Percentiles rank a stretch among this genome's conserved stretches.
Conservation (phyloP, 2,113 vertebrate genomes). For the Oncorhynchus mykiss region DNA sequence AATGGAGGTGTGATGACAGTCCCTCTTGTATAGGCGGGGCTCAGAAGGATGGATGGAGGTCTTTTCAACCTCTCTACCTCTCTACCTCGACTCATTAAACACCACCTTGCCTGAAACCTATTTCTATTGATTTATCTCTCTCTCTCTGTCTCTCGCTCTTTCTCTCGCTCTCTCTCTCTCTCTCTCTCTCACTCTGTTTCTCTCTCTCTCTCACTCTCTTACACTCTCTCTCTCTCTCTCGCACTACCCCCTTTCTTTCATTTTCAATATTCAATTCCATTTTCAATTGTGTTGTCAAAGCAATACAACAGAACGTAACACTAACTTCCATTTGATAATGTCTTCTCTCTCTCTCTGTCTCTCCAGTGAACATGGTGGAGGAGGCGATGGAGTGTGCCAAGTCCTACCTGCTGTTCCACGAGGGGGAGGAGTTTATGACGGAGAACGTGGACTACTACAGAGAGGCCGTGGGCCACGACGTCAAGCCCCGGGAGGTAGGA, state of each 20-base stretch:
- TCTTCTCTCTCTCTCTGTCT: slow-evolving; percentile 7
- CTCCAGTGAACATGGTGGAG: slow-evolving; percentile 74
- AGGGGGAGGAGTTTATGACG: slow-evolving; percentile 82
- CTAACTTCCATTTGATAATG: neutral
- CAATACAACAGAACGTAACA: too few species aligned
- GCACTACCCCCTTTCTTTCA: neutral
- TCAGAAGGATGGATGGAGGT: neutral
- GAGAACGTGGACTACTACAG: slow-evolving; percentile 84
- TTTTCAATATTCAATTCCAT: too few species aligned
- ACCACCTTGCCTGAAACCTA: too few species aligned
- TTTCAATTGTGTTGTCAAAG: too few species aligned
- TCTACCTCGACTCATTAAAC: too few species aligned
- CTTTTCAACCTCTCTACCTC: neutral
- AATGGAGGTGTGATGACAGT: neutral
- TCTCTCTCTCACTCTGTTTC: neutral
- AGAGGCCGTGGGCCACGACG: slow-evolving; percentile 71
- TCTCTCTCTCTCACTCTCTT: too few species aligned
- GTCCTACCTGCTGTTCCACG: slow-evolving; percentile 88
- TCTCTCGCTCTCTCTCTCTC: too few species aligned
- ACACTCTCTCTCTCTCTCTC: neutral
- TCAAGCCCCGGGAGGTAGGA: slow-evolving; percentile 67
- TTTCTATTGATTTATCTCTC: too few species aligned
- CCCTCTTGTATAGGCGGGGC: neutral
- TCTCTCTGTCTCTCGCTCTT: too few species aligned
- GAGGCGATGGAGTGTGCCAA: slow-evolving; percentile 84